These are phyloP conservation scores for Tiliqua scincoides DNA, from an alignment of 2,113 vertebrate genomes.

Conservation along the genomic window DNA sequence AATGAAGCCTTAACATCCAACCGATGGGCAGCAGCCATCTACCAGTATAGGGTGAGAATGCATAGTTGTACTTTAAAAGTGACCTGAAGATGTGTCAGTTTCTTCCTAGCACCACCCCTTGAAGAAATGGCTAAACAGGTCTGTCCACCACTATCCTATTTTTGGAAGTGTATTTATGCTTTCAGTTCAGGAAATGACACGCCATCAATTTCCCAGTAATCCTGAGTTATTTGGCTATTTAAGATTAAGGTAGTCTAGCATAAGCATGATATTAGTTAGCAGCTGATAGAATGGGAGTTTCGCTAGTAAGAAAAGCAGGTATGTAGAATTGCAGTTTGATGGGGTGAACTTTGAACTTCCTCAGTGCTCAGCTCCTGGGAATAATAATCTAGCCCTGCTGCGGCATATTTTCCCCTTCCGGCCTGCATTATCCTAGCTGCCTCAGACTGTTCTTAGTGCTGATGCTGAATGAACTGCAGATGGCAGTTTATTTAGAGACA, in stretches of 20 bases:
- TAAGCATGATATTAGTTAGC: neutral
- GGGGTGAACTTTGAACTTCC: too few relatives aligned
- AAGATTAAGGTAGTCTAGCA: neutral
- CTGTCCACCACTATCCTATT: too few relatives aligned
- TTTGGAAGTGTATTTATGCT: neutral
- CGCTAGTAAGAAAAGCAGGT: neutral
- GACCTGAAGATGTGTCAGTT: too few relatives aligned
- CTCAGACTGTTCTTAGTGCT: rapidly evolving
- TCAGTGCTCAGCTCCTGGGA: neutral
- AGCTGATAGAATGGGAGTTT: neutral
- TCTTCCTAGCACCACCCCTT: too few relatives aligned
- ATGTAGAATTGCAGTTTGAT: neutral
- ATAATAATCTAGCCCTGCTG: neutral
- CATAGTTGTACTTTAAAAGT: too few relatives aligned
- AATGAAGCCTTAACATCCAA: too few relatives aligned
- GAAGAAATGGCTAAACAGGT: neutral
- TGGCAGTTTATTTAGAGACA: neutral
- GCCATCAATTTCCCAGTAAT: neutral
- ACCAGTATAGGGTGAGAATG: too few relatives aligned
- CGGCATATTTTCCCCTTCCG: neutral
- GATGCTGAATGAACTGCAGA: neutral
- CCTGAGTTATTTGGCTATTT: neutral
- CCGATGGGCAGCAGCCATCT: too few relatives aligned
- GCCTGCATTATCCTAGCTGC: neutral
- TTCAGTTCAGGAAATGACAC: neutral